Evolutionary conservation across 2,113 vertebrate species (phyloP).

Genomic region (Petrocephalus zakoni): DNA sequence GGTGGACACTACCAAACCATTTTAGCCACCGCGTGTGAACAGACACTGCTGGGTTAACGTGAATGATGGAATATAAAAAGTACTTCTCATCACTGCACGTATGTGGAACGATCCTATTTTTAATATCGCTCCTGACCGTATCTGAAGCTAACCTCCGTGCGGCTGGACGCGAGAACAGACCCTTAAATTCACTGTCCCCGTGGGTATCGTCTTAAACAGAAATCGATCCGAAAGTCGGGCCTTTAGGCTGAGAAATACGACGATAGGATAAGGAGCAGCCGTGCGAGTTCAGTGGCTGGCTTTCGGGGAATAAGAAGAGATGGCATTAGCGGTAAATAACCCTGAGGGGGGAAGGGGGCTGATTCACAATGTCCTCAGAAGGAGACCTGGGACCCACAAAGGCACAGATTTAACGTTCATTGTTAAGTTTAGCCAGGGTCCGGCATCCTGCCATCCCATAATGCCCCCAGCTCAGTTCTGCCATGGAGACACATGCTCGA

Average conservation of each 20-base stretch:
- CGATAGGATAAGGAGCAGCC: not conserved
- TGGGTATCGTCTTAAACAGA: not conserved
- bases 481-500: not conserved
- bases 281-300: not conserved
- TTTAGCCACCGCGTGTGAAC: no score
- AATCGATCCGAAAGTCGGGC: not conserved
- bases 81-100: not conserved
- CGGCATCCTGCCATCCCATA: not conserved
- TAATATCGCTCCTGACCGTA: not conserved
- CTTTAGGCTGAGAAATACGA: not conserved
- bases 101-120: not conserved
- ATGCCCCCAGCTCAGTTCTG: not conserved
- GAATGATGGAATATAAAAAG: not conserved
- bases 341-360: not conserved
- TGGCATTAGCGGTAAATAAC: not conserved
- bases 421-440: not conserved
- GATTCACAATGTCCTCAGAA: constrained; percentile 14
- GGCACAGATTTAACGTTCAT: not conserved
- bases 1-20: no score
- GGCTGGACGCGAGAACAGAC: not conserved
- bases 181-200: not conserved
- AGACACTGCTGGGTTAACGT: not conserved
- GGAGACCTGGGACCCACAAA: not conserved
- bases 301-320: not conserved
- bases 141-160: not conserved